Evolutionary conservation across 2,888 invertebrate genomes (phyloP), one percentile per base, ranked within the genome.

Genomic region (Macrophya alboannulata): DNA sequence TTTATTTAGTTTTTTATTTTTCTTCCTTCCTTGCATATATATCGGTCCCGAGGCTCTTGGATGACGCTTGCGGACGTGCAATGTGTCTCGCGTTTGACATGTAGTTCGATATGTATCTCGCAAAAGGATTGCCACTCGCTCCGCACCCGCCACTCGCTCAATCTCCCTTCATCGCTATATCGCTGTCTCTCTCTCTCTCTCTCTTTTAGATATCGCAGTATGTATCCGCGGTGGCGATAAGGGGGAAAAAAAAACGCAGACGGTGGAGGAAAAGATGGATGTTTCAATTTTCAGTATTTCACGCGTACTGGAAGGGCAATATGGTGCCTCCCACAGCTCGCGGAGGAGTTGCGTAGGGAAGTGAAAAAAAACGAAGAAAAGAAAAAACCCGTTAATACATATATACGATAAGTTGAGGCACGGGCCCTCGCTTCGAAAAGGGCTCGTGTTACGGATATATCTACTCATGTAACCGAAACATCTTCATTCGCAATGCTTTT

Each of bases 261-360:
- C 45, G 55, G 55, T 55, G 37, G 55, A 55, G 81, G n/a, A 55
- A 81, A 81, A 81, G 81, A 81, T 81, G 81, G 81, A 81, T 81
- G 81, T 62, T 81, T 81, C 81, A 81, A 81, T 81, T 59, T 81
- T 81, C 81, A 43, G 40, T 62, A 62, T 62, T 40, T 62, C 40
- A 21, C 59, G 55, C n/a, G 43, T 62, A 43, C 43, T 81, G 43
- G 72, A 77, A 31, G 17, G 77, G 77, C 48, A 37, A 55, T 43
- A 77, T 55, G 77, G 55, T 55, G 31, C 43, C 45, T 45, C 40
- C 43, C 72, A 45, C 15, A 43, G 25, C 45, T 25, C 72, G 15
- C 45, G 37, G 43, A 77, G 0, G 12, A 55, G 55, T 48, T 51
- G 31, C 12, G 76, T 25, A 21, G 40, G 10, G 45, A 45, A 8